phyloP scores from a whole-genome alignment of 2,797 vertebrate genomes.

The Emydoidea blandingii region DNA sequence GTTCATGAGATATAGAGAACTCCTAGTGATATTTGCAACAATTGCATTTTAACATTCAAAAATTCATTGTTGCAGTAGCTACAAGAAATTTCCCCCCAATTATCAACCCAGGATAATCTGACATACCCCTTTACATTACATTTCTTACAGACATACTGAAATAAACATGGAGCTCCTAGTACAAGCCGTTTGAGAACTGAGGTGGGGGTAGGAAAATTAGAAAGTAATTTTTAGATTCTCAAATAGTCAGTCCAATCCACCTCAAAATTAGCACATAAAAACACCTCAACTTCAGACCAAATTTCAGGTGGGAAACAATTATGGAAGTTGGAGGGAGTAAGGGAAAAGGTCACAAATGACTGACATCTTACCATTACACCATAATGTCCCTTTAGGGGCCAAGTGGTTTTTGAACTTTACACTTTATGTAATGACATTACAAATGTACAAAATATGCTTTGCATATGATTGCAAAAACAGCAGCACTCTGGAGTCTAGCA shows the following conservation, averaged over 20 bases:
- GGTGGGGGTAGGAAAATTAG: neutral
- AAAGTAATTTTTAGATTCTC: conserved; percentile 50
- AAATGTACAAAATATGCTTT: conserved; percentile 68
- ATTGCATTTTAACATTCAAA: neutral
- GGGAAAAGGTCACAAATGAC: conserved; percentile 33
- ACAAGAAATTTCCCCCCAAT: neutral
- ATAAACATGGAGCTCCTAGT: conserved; percentile 4
- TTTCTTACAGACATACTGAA: neutral
- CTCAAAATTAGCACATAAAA: neutral
- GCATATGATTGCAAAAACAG: conserved; percentile 50
- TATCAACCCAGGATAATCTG: neutral
- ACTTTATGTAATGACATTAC: conserved; percentile 30
- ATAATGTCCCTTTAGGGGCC: conserved; percentile 32
- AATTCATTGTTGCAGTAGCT: neutral
- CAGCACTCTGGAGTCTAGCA: conserved; percentile 51
- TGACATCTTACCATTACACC: conserved; percentile 26
- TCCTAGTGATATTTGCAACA: neutral
- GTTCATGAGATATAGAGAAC: neutral
- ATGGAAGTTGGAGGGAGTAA: neutral
- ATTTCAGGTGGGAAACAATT: conserved; percentile 45
- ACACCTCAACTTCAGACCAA: conserved; percentile 26
- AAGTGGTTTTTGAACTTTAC: conserved; percentile 18
- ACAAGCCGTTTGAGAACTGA: conserved; percentile 12
- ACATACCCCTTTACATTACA: conserved; percentile 19
- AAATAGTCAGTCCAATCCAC: neutral